Percentiles rank a stretch among this genome's conserved stretches.
Evolutionary conservation across 1,140 invertebrate species (phyloP).

Genomic region (Meloidogyne hapla): DNA sequence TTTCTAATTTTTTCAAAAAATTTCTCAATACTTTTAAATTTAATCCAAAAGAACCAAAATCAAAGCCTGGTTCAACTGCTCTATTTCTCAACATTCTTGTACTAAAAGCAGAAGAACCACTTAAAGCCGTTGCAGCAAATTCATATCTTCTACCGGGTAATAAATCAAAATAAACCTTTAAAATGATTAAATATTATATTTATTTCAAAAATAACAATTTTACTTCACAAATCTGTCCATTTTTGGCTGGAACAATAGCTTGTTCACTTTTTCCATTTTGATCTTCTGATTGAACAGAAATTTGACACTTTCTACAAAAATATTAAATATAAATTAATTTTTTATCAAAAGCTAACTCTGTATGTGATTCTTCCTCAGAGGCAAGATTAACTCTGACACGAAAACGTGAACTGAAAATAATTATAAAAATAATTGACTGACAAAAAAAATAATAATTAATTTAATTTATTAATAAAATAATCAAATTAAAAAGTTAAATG

Average conservation of each 20-base stretch:
- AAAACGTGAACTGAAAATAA: constrained; percentile 25
- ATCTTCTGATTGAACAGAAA: constrained; percentile 24
- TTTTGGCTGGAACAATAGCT: constrained; percentile 9
- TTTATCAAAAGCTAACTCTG: constrained; percentile 42
- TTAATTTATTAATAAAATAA: not conserved
- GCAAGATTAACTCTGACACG: constrained; percentile 40
- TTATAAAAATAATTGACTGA: too few species aligned
- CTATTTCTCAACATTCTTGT: constrained; percentile 50
- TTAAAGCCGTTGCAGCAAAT: constrained; percentile 50
- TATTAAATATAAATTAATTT: not conserved
- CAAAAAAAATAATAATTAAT: not conserved
- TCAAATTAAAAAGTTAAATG: too few species aligned
- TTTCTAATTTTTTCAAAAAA: not conserved
- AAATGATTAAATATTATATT: constrained; percentile 34
- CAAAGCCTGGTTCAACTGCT: constrained; percentile 58
- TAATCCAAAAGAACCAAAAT: constrained; percentile 58
- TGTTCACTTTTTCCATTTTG: constrained; percentile 9
- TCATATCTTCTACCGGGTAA: constrained; percentile 56
- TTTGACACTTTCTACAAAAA: constrained; percentile 12
- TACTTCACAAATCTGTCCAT: not conserved
- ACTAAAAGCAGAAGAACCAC: constrained; percentile 38
- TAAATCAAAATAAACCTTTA: constrained; percentile 44
- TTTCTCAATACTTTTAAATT: constrained; percentile 41
- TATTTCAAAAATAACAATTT: not conserved
- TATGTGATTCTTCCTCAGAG: constrained; percentile 27